Evolutionary conservation across 2,797 vertebrate species (phyloP).

Genomic region (Heterohyrax brucei): DNA sequence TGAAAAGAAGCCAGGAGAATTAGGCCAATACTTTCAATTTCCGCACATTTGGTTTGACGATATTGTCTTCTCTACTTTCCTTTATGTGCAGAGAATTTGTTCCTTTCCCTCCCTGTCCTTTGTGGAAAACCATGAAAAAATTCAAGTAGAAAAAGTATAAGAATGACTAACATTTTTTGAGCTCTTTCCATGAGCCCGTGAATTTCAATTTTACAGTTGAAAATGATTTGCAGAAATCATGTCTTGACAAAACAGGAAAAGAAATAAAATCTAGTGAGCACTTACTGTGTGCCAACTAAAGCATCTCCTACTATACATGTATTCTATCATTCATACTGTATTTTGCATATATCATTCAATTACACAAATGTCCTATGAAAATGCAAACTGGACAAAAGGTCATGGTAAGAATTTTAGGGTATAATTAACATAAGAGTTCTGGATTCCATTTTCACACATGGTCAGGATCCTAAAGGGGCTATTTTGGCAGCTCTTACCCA

Average conservation of each 20-base stretch:
- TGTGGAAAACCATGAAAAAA: neutral
- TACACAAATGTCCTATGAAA: neutral
- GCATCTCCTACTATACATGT: neutral
- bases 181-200: neutral
- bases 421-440: neutral
- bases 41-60: neutral
- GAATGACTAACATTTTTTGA: neutral
- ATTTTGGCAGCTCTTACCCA: neutral
- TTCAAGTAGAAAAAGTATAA: neutral
- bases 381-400: neutral
- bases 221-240: neutral
- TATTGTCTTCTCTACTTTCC: neutral
- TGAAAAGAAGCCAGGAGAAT: neutral
- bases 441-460: neutral
- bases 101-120: slow-evolving; percentile 13
- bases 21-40: neutral
- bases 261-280: neutral
- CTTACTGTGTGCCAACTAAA: neutral
- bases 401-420: neutral
- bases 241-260: neutral
- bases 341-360: neutral
- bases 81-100: neutral
- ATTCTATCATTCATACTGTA: neutral
- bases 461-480: neutral
- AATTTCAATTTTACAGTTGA: neutral